Conservation (phyloP, 2,113 vertebrate species). For the Platichthys stellatus region DNA sequence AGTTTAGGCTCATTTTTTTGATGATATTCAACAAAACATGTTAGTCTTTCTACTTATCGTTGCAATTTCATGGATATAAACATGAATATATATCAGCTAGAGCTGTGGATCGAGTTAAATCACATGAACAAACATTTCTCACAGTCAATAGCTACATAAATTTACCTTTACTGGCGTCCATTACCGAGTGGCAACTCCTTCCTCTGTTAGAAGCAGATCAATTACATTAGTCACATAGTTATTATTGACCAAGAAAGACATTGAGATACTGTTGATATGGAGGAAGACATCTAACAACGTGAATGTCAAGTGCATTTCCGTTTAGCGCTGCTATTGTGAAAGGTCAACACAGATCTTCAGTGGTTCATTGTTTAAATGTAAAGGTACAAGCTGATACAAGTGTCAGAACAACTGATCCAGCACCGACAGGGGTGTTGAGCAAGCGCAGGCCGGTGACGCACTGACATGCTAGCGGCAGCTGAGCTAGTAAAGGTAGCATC, state of each 20-base stretch:
- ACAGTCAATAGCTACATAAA: not conserved
- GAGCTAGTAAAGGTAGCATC: conserved; percentile 42
- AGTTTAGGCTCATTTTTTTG: not conserved
- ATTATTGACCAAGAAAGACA: not conserved
- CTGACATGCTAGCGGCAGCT: conserved; percentile 46
- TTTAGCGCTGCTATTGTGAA: not conserved
- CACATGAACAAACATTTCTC: not conserved
- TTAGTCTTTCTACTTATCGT: not conserved
- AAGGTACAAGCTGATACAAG: not conserved
- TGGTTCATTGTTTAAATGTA: not conserved
- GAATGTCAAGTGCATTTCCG: not conserved
- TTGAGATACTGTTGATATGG: not conserved
- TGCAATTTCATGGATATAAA: not conserved
- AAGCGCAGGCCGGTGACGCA: conserved; percentile 74
- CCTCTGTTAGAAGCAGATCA: conserved; percentile 53
- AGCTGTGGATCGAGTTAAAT: not conserved
- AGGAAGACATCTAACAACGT: not conserved
- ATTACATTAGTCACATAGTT: not conserved
- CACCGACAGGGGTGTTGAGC: conserved; percentile 31
- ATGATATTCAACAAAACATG: not conserved
- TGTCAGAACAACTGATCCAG: conserved; percentile 4
- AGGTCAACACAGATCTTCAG: no score
- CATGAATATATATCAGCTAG: not conserved
- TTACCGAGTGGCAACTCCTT: conserved; percentile 55
- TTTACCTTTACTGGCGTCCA: conserved; percentile 76